These are phyloP conservation scores for Drosophila eugracilis DNA, from an alignment of 1,140 invertebrate genomes.

Conservation along the genomic window DNA sequence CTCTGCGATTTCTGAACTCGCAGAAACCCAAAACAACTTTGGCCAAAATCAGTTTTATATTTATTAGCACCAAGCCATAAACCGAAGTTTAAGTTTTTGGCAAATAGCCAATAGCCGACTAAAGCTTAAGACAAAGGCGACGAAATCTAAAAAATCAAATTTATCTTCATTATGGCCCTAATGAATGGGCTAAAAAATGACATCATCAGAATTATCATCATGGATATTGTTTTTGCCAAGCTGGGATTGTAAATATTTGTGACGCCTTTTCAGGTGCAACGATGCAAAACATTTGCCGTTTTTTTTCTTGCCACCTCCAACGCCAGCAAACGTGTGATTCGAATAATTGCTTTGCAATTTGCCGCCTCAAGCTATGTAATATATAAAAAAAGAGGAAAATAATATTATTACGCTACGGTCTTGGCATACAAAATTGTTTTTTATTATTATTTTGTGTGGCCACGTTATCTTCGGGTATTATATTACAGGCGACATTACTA, in stretches of 20 bases:
- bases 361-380: conserved; percentile 16
- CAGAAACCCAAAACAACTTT: conserved; percentile 5
- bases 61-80: conserved; percentile 15
- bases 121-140: conserved; percentile 39
- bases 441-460: conserved; percentile 31
- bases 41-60: conserved; percentile 29
- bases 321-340: conserved; percentile 66
- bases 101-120: conserved; percentile 15
- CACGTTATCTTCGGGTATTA: conserved; percentile 48
- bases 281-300: conserved; percentile 74
- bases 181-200: conserved; percentile 53
- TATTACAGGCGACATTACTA: conserved; percentile 59
- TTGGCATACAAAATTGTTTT: conserved; percentile 69
- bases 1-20: conserved; percentile 16
- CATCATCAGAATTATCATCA: conserved; percentile 33
- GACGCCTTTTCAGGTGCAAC: conserved; percentile 67
- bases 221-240: not conserved
- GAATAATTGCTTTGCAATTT: conserved; percentile 82
- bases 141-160: conserved; percentile 65
- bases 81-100: conserved; percentile 25
- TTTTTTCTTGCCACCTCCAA: conserved; percentile 49
- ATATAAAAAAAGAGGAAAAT: conserved; percentile 21
- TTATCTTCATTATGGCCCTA: conserved; percentile 65
- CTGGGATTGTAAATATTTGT: conserved; percentile 52
- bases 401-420: conserved; percentile 59